phyloP scores from a whole-genome alignment of 2,797 vertebrate genomes.

The Anguilla megastoma region DNA sequence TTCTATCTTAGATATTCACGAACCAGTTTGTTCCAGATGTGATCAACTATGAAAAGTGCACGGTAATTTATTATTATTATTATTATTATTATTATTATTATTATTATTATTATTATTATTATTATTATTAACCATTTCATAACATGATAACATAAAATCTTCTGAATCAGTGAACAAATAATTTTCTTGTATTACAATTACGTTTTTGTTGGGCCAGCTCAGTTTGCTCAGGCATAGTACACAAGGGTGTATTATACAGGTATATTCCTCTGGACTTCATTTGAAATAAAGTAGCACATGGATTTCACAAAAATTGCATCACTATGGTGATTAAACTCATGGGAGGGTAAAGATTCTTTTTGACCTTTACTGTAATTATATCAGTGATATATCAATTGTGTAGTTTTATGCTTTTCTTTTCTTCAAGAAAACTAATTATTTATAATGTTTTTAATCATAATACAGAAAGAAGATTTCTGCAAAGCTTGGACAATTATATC shows the following conservation, averaged over 20 bases:
- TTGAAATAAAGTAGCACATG: neutral
- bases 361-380: neutral
- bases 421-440: neutral
- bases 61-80: neutral
- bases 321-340: neutral
- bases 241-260: neutral
- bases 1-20: neutral
- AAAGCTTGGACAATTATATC: neutral
- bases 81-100: neutral
- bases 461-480: slow-evolving; percentile 11
- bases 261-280: neutral
- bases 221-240: neutral
- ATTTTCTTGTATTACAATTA: neutral
- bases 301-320: neutral
- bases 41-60: neutral
- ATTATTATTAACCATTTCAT: no score
- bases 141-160: neutral
- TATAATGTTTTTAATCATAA: neutral
- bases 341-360: neutral
- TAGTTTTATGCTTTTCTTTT: neutral
- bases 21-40: neutral
- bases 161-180: neutral
- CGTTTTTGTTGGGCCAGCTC: neutral
- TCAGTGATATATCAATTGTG: neutral
- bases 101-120: no score